phyloP scores from a whole-genome alignment of 2,797 vertebrate species.

The Pempheris klunzingeri region DNA sequence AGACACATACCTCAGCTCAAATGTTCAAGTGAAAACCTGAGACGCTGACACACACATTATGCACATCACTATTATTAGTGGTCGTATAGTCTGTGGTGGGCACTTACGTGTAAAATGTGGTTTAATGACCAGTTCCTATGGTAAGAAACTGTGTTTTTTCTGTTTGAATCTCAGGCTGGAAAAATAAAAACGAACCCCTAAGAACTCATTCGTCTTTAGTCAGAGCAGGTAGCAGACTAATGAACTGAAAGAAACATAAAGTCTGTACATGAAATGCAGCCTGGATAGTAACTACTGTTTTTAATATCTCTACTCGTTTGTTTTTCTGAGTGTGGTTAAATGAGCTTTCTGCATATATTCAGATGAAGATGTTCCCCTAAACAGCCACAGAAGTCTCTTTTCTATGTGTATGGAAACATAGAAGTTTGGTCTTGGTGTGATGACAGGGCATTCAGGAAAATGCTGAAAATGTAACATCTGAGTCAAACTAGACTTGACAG shows the following conservation, averaged over 20 bases:
- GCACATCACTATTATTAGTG: too few relatives aligned
- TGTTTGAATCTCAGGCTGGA: not conserved
- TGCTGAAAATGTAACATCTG: slow-evolving; percentile 5
- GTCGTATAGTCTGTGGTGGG: not conserved
- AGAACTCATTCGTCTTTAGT: not conserved
- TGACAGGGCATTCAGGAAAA: not conserved
- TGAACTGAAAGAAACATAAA: not conserved
- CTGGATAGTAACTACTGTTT: not conserved
- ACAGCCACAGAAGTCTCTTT: not conserved
- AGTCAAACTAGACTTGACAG: not conserved
- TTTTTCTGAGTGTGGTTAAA: not conserved
- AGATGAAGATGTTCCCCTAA: not conserved
- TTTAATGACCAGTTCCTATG: not conserved
- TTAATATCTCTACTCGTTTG: not conserved
- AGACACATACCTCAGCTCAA: not conserved
- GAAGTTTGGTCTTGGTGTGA: not conserved
- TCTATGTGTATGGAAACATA: not conserved
- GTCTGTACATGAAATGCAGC: not conserved
- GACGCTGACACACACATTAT: not conserved
- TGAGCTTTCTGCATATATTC: not conserved
- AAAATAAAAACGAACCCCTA: too few relatives aligned
- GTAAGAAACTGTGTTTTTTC: not conserved
- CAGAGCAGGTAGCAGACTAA: not conserved
- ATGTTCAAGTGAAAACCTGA: not conserved
- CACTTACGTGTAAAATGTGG: not conserved